Evolutionary conservation across 2,888 invertebrate genomes (phyloP).

Genomic region (Aporophyla nigra): DNA sequence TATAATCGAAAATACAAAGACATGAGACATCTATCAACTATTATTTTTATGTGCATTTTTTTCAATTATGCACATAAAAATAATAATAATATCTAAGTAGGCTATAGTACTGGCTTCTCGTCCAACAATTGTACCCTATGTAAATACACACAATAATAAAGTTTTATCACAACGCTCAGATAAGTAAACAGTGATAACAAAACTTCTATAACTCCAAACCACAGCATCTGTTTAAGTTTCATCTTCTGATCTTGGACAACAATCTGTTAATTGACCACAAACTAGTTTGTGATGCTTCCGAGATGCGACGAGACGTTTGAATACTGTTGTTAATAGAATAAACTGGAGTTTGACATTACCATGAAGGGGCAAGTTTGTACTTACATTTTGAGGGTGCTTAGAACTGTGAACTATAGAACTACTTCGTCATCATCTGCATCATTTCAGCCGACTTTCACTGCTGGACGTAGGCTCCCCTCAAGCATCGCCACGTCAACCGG

Average conservation of each 20-base stretch:
- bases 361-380: not conserved
- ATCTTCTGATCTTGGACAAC: conserved; percentile 12
- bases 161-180: not conserved
- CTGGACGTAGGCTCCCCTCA: no score
- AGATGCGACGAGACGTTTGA: conserved; percentile 7
- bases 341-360: conserved; percentile 14
- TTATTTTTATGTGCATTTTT: no score
- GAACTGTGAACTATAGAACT: not conserved
- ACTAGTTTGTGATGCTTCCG: conserved; percentile 28
- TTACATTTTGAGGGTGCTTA: not conserved
- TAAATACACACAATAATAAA: not conserved
- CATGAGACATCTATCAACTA: no score
- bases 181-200: not conserved
- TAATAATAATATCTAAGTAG: no score
- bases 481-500: no score
- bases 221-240: conserved; percentile 17
- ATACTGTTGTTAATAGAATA: conserved; percentile 20
- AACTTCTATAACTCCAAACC: not conserved
- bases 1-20: no score
- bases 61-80: no score
- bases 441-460: no score
- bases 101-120: not conserved
- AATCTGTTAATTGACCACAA: conserved; percentile 42
- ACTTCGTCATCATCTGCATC: not conserved
- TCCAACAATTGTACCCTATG: not conserved